A percentile compares a stretch with the other conserved stretches of the same genome.
phyloP scores from a whole-genome alignment of 2,888 invertebrate species.

The Thereva nobilitata region DNA sequence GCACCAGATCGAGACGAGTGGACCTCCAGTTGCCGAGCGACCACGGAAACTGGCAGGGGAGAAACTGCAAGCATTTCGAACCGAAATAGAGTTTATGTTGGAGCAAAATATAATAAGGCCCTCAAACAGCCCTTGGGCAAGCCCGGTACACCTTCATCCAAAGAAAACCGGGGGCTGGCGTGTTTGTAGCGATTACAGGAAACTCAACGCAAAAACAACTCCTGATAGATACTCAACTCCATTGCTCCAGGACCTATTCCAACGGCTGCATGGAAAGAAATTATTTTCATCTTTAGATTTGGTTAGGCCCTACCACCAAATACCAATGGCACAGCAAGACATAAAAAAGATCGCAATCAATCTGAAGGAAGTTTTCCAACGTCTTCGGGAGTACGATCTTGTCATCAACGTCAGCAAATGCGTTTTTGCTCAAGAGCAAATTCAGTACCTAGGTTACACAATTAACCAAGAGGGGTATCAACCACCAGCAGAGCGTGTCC shows the following conservation, averaged over 20 bases:
- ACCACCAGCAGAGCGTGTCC: neutral
- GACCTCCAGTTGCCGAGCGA: neutral
- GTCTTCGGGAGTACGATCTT: neutral
- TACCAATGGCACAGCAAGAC: neutral
- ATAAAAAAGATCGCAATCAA: slow-evolving; percentile 1
- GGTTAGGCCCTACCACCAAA: neutral
- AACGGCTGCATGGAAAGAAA: neutral
- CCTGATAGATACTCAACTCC: neutral
- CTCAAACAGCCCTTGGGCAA: too few species aligned
- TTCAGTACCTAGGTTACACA: neutral
- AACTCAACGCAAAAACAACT: slow-evolving; percentile 1
- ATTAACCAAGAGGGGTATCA: neutral
- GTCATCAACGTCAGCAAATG: neutral
- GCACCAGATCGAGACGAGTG: neutral
- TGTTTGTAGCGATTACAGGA: neutral
- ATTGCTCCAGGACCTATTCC: neutral
- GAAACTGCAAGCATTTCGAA: neutral
- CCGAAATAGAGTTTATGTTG: neutral
- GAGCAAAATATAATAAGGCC: too few species aligned
- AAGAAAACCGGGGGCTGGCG: too few species aligned
- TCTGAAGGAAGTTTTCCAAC: too few species aligned
- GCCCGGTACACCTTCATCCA: too few species aligned
- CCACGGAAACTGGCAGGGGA: neutral
- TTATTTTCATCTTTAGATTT: neutral
- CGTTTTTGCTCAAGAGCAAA: neutral